Base-by-base conservation (phyloP, 2,888 invertebrate species). In the Taphrorychus bicolor region DNA sequence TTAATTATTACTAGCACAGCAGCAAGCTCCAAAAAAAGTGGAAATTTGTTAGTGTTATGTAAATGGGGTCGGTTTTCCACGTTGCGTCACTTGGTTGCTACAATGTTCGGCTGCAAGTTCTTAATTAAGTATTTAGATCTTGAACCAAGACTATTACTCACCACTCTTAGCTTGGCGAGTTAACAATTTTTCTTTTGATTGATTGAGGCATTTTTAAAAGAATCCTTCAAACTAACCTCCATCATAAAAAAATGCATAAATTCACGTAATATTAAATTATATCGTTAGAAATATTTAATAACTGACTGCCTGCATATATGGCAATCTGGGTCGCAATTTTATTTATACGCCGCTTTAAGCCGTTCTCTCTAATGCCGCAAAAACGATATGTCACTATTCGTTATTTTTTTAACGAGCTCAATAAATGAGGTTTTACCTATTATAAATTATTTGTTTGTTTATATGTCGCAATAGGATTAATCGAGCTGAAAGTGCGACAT, bases 341-440 rank as follows among this genome's bases (percentile, higher is more conserved):
- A 53, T 67, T 66, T 60, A 65, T 59, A 45, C 32, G 42, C 59
- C 11, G 32, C 32, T 11, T 32, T 32, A 32, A 45, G 17, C 45
- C 48, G 59, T n/a, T n/a, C 68, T 68, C 68, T 68, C 68, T 63
- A 63, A 63, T 63, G 68, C 63, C 53, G 68, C 68, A 68, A 68
- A 68, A 68, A 63, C 68, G 63, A 68, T 68, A 63, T 68, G 68
- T 68, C 68, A 68, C 68, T 63, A 66, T 60, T 60, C 14, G 45
- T 7, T 45, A 16, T 45, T 54, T 54, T 54, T 54, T 54, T 54
- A 24, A 52, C 23, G 52, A 52, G 52, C 19, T 21, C 52, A 52
- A 54, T 54, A 54, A 54, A 54, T 54, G 54, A 19, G 42, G 54
- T 48, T 32, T 62, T 18, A 56, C 56, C 54, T 48, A 62, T 56